These are phyloP conservation scores for Caenorhabditis drosophilae DNA, from an alignment of 2,888 invertebrate species.

Conservation along the genomic window DNA sequence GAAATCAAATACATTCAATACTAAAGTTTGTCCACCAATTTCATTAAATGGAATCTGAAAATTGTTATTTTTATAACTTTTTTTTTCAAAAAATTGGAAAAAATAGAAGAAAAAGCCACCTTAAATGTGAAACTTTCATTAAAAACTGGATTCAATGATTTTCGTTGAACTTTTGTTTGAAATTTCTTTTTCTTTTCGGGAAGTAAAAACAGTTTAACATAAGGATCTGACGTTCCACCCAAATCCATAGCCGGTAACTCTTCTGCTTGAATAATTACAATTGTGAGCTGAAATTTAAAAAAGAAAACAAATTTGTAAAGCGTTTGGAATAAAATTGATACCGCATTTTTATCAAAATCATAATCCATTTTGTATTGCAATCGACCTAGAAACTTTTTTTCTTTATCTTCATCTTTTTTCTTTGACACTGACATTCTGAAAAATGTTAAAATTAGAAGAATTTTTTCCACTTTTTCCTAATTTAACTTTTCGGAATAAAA, in stretches of 20 bases:
- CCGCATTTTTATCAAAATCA: constrained; percentile 96
- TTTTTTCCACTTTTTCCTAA: too few relatives aligned
- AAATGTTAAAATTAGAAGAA: neutral
- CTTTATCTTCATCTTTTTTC: constrained; percentile 66
- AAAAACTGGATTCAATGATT: constrained; percentile 95
- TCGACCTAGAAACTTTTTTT: constrained; percentile 80
- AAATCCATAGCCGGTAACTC: constrained; percentile 96
- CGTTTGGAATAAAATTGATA: constrained; percentile 53
- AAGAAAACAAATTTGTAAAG: neutral
- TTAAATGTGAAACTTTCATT: constrained; percentile 98
- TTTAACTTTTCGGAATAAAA: too few relatives aligned
- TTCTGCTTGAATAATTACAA: constrained; percentile 95
- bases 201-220: constrained; percentile 91
- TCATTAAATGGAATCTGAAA: constrained; percentile 91
- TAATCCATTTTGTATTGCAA: constrained; percentile 91
- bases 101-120: too few relatives aligned
- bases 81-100: too few relatives aligned
- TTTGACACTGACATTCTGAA: constrained; percentile 48
- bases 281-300: constrained; percentile 77
- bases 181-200: constrained; percentile 99
- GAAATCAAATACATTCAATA: constrained; percentile 98
- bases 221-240: constrained; percentile 97
- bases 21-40: constrained; percentile 96
- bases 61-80: too few relatives aligned
- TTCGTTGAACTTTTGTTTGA: constrained; percentile 88